Evolutionary conservation across 2,797 vertebrate genomes (phyloP).

Genomic region (Sebastes trivittatus): DNA sequence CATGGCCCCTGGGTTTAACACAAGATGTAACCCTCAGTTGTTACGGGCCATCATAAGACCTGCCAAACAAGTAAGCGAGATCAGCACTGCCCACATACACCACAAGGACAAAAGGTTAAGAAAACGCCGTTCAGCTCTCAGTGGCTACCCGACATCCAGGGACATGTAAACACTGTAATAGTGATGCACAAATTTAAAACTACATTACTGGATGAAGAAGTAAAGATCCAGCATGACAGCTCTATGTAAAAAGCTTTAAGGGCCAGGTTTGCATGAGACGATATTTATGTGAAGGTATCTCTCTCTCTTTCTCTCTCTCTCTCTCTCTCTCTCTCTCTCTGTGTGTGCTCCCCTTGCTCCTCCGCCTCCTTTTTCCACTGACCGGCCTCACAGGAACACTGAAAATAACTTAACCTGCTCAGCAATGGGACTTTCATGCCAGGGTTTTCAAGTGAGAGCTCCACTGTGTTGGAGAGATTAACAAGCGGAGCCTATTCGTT

Average conservation of each 20-base stretch:
- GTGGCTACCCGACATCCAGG: slow-evolving; percentile 14
- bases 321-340: slow-evolving; percentile 24
- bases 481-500: slow-evolving; percentile 50
- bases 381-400: slow-evolving; percentile 82
- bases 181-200: neutral
- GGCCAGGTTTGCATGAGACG: slow-evolving; percentile 50
- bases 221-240: slow-evolving; percentile 33
- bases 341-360: slow-evolving; percentile 13
- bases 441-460: slow-evolving; percentile 73
- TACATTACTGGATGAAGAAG: slow-evolving; percentile 27
- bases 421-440: slow-evolving; percentile 80
- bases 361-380: slow-evolving; percentile 65
- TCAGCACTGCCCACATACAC: slow-evolving; percentile 52
- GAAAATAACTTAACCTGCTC: slow-evolving; percentile 85
- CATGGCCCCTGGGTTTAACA: slow-evolving; percentile 70
- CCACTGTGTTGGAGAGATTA: slow-evolving; percentile 53
- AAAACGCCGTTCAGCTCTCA: slow-evolving; percentile 48
- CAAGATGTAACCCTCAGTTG: slow-evolving; percentile 67
- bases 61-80: slow-evolving; percentile 74
- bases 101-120: slow-evolving; percentile 83
- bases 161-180: slow-evolving; percentile 19
- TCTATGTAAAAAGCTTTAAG: slow-evolving; percentile 37
- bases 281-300: slow-evolving; percentile 63
- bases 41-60: slow-evolving; percentile 72
- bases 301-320: slow-evolving; percentile 29